Percentiles rank a stretch among this genome's conserved stretches.
Conservation (phyloP, 2,888 invertebrate genomes). For the Calliphora vomitoria region DNA sequence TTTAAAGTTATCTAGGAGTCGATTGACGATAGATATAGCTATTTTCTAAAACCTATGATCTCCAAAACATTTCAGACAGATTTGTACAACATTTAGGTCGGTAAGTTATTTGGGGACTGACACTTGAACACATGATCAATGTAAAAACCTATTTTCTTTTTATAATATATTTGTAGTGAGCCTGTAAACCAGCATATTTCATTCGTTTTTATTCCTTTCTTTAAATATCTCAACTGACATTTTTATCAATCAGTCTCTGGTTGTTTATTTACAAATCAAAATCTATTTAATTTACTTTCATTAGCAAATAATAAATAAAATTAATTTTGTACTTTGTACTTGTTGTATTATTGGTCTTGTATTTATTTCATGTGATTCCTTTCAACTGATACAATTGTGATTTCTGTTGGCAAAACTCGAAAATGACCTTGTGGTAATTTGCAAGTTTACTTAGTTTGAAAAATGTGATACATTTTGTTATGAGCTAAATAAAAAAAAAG, state of each 20-base stretch:
- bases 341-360: neutral
- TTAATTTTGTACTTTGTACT: neutral
- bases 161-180: no score
- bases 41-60: no score
- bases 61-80: no score
- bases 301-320: constrained; percentile 46
- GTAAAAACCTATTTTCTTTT: no score
- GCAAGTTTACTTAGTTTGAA: constrained; percentile 13
- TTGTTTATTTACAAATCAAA: constrained; percentile 40
- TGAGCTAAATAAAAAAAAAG: neutral
- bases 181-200: neutral
- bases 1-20: no score
- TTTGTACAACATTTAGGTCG: no score
- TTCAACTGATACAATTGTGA: neutral
- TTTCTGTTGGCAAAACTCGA: neutral
- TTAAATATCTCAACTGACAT: neutral
- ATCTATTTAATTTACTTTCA: constrained; percentile 58
- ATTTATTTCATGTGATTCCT: constrained; percentile 7
- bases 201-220: constrained; percentile 25
- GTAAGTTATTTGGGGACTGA: no score
- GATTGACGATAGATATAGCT: no score
- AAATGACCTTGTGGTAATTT: constrained; percentile 51
- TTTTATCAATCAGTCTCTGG: neutral
- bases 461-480: constrained; percentile 8
- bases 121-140: no score